Evolutionary conservation across 2,797 vertebrate genomes (phyloP).

Genomic region (Bucorvus abyssinicus): DNA sequence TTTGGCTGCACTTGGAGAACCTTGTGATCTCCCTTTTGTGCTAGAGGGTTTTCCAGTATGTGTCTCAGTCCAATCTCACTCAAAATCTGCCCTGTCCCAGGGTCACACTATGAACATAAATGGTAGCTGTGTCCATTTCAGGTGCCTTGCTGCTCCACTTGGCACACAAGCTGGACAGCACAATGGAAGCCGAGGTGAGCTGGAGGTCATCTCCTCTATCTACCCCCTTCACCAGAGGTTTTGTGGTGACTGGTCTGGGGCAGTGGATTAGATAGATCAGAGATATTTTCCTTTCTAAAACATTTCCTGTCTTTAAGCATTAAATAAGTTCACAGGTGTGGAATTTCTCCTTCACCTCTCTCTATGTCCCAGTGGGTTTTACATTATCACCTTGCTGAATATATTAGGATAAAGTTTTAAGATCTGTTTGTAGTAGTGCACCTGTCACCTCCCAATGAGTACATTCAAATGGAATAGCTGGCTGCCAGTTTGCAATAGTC

Average conservation of each 20-base stretch:
- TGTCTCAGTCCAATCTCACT: neutral
- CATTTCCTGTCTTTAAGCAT: slow-evolving; percentile 25
- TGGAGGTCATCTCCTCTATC: neutral
- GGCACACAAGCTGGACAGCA: neutral
- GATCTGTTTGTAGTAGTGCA: neutral
- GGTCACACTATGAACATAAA: neutral
- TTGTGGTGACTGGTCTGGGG: neutral
- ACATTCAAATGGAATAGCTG: neutral
- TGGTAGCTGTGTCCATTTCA: neutral
- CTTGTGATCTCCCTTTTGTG: neutral
- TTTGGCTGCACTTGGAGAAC: neutral
- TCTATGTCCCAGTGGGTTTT: neutral
- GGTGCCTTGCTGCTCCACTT: neutral
- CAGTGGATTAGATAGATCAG: neutral
- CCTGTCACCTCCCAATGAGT: neutral
- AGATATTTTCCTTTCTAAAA: neutral
- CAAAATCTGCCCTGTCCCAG: neutral
- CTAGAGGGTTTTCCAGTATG: neutral
- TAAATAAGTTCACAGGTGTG: neutral
- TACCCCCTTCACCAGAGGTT: neutral
- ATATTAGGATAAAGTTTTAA: slow-evolving; percentile 20
- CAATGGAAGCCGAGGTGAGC: neutral
- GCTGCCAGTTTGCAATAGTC: neutral
- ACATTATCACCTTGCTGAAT: slow-evolving; percentile 18
- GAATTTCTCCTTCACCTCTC: slow-evolving; percentile 26